Conservation (phyloP, 2,797 vertebrate genomes). For the Huso huso region DNA sequence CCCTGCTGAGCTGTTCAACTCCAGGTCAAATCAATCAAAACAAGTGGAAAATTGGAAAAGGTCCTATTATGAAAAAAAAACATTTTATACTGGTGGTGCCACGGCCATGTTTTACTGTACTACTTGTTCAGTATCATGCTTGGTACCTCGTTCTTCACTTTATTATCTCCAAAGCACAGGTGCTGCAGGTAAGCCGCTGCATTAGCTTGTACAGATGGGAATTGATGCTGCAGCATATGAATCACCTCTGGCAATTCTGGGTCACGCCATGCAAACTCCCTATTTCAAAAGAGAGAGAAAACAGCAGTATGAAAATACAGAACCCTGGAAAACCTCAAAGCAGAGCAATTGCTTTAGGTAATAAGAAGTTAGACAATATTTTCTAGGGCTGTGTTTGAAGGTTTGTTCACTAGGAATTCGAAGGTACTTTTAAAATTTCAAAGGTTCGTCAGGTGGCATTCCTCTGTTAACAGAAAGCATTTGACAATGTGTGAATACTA, state of each 20-base stretch:
- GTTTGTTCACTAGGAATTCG: too few relatives aligned
- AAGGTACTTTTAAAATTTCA: too few relatives aligned
- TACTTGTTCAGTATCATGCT: not conserved
- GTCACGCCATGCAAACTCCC: conserved; percentile 96
- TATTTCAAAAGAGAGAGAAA: conserved; percentile 38
- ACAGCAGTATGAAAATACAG: conserved; percentile 16
- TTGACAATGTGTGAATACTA: too few relatives aligned
- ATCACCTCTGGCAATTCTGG: conserved; percentile 91
- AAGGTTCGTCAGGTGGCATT: too few relatives aligned
- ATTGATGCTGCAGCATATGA: conserved; percentile 97
- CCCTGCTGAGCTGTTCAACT: conserved; percentile 15
- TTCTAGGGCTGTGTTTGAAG: too few relatives aligned
- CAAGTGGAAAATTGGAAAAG: not conserved
- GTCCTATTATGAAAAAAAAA: not conserved
- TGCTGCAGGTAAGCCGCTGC: conserved; percentile 95
- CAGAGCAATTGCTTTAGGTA: too few relatives aligned
- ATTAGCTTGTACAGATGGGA: conserved; percentile 92
- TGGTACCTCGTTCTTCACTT: conserved; percentile 80
- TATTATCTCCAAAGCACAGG: conserved; percentile 90
- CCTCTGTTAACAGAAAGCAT: too few relatives aligned
- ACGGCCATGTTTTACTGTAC: not conserved
- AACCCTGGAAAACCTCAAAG: not conserved
- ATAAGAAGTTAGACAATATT: too few relatives aligned
- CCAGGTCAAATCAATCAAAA: conserved; percentile 5
- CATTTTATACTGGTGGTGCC: not conserved